Base-by-base conservation (phyloP, 2,113 vertebrate genomes). In the Crocuta crocuta region DNA sequence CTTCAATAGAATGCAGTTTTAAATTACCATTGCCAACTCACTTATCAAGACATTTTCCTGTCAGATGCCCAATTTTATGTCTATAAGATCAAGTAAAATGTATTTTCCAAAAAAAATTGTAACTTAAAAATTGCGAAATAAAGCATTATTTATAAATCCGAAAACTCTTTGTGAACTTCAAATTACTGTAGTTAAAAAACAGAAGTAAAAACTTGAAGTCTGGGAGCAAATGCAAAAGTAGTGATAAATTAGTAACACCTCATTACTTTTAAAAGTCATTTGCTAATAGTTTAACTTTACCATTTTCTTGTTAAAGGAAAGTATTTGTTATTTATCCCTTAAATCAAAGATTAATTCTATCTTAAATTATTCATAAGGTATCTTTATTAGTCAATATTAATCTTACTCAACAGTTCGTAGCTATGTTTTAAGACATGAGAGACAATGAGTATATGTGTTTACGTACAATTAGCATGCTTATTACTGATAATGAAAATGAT, bases 331-430 rank as follows among this genome's bases (percentile, higher is more conserved):
- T 48, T 73, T 82, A 83, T 39, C 74, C 48, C 24, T 78, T 92
- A 61, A 97, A 94, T 81, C 28, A 86, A 97, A 82, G 1, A 84
- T 28, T 79, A 7, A 87, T 23, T 78, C 91, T 98, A 71, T 97
- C 61, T 33, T 80, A 97, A 68, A 61, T 98, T 82, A 55, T 33
- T 82, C 39, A 87, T 98, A 91, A 97, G n/a, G 23, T 96, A 83
- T 95, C 12, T 78, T 98, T 73, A 71, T 26, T 97, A 92, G 70
- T 23, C 78, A 91, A 31, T 68, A 83, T 96, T 70, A n/a, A 94
- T 97, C 94, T 97, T 96, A 79, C 48, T 92, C 70, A 94, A 87
- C 55, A 96, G 87, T 71, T 98, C 58, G 80, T 81, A 97, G 92
- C 92, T 83, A 83, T 4, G 0, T 45, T 76, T 55, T 71, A 66